Conservation (phyloP, 1,140 invertebrate species). For the Thalassaphorura encarpata region DNA sequence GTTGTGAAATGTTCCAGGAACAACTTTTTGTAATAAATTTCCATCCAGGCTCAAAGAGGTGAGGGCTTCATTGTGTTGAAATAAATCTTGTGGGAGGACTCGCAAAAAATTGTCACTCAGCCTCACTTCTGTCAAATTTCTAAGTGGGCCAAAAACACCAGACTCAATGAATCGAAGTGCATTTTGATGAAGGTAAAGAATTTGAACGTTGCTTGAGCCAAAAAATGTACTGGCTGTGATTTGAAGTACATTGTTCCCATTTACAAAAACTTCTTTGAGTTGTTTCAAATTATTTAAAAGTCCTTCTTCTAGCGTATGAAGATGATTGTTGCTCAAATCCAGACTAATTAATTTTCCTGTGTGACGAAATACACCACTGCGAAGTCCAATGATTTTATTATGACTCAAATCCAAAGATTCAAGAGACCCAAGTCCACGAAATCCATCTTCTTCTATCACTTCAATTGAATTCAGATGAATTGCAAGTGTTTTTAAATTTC, state of each 20-base stretch:
- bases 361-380: constrained; percentile 49
- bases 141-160: constrained; percentile 57
- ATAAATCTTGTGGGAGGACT: constrained; percentile 58
- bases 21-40: constrained; percentile 71
- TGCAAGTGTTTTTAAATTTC: constrained; percentile 63
- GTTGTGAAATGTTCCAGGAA: constrained; percentile 65
- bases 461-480: constrained; percentile 75
- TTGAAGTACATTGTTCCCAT: constrained; percentile 80
- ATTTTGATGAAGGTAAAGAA: constrained; percentile 79
- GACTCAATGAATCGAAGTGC: constrained; percentile 64
- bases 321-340: constrained; percentile 78
- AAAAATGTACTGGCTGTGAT: constrained; percentile 68
- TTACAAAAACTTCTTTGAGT: constrained; percentile 69
- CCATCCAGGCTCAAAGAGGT: constrained; percentile 79
- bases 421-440: constrained; percentile 57
- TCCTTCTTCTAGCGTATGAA: constrained; percentile 63
- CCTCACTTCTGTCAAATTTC: constrained; percentile 68
- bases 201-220: constrained; percentile 60
- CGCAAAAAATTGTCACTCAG: constrained; percentile 77
- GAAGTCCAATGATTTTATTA: constrained; percentile 55
- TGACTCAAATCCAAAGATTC: constrained; percentile 77
- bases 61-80: constrained; percentile 60
- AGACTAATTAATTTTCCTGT: constrained; percentile 66
- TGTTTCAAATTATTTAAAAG: constrained; percentile 67
- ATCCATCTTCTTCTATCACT: constrained; percentile 62